Conservation (phyloP, 2,113 vertebrate species). For the Lichenostomus cassidix region DNA sequence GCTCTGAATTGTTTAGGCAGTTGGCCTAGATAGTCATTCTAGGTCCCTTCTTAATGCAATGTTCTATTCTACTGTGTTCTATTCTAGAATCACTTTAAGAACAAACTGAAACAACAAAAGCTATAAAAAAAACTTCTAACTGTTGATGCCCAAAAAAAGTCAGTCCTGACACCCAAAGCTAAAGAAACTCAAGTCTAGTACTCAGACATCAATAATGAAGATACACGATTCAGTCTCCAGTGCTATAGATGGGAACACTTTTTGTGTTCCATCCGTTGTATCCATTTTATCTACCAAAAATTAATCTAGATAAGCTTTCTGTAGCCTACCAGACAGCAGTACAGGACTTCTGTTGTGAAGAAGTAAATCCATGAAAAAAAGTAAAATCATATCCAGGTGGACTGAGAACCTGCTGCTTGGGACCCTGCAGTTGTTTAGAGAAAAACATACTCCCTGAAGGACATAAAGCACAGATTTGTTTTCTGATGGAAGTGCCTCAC, state of each 20-base stretch:
- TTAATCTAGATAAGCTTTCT: constrained; percentile 12
- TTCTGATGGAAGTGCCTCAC: constrained; percentile 52
- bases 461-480: constrained; percentile 40
- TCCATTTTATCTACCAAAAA: constrained; percentile 21
- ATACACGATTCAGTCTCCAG: not conserved
- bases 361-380: constrained; percentile 6
- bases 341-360: constrained; percentile 34
- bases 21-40: not conserved
- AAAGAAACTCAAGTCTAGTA: not conserved
- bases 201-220: not conserved
- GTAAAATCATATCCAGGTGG: constrained; percentile 24
- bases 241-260: not conserved
- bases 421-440: constrained; percentile 47
- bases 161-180: not conserved
- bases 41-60: not conserved
- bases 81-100: not conserved
- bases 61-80: not conserved
- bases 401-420: constrained; percentile 27
- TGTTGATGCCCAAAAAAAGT: not conserved
- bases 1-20: not conserved
- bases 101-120: not conserved
- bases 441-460: constrained; percentile 48
- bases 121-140: not conserved
- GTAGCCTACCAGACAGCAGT: constrained; percentile 18
- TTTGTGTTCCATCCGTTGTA: not conserved